A percentile compares a stretch with the other conserved stretches of the same genome.
These are phyloP conservation scores for Mohoua ochrocephala DNA, from an alignment of 2,113 vertebrate species.

Conservation along the genomic window DNA sequence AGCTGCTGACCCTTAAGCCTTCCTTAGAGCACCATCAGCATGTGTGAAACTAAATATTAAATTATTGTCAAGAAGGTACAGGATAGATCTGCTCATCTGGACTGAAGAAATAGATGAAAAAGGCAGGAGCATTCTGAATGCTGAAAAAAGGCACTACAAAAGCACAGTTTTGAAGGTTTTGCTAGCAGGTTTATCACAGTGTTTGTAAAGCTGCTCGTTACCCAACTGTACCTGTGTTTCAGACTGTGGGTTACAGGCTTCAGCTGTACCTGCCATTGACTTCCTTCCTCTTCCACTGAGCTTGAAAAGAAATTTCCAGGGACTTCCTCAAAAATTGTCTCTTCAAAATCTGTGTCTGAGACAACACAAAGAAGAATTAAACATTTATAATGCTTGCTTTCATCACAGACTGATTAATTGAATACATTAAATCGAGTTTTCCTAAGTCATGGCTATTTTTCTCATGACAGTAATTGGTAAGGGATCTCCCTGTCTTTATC, in stretches of 20 bases:
- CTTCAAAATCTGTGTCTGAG: neutral
- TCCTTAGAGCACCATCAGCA: neutral
- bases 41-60: neutral
- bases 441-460: neutral
- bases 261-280: neutral
- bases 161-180: neutral
- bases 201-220: neutral
- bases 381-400: neutral
- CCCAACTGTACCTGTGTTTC: neutral
- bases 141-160: neutral
- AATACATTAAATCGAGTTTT: neutral
- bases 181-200: neutral
- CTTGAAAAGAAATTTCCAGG: neutral
- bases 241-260: neutral
- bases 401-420: neutral
- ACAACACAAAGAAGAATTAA: neutral
- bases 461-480: neutral
- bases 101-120: neutral
- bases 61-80: neutral
- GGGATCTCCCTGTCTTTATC: neutral
- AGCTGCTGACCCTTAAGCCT: neutral
- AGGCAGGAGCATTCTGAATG: neutral
- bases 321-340: neutral
- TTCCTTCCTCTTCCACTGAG: neutral
- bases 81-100: neutral